phyloP scores from a whole-genome alignment of 2,797 vertebrate species.

The Macropus fuliginosus region DNA sequence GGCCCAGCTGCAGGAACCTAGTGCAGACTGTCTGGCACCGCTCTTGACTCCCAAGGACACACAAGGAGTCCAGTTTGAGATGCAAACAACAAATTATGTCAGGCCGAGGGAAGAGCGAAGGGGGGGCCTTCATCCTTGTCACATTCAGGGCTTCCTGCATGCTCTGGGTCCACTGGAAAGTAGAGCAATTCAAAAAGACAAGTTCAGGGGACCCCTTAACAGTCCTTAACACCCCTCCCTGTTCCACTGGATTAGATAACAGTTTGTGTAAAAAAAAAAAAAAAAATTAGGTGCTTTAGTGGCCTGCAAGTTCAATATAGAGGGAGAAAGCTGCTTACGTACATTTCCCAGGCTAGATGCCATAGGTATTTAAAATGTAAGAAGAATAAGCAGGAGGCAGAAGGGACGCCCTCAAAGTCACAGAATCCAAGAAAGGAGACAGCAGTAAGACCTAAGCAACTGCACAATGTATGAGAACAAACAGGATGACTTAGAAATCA shows the following conservation, averaged over 20 bases:
- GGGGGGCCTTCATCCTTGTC: background rate
- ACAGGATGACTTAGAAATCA: background rate
- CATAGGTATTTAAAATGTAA: background rate
- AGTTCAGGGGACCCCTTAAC: background rate
- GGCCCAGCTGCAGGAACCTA: background rate
- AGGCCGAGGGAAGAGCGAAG: rapidly evolving
- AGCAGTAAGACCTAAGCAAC: background rate
- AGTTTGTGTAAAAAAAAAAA: background rate
- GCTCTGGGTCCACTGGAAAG: background rate
- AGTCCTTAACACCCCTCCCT: background rate
- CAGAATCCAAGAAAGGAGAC: background rate
- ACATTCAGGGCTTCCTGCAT: background rate
- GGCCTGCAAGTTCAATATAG: background rate
- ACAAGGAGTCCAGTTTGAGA: background rate
- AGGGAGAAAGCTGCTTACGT: background rate
- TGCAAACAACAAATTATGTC: background rate
- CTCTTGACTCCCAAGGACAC: background rate
- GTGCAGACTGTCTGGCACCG: background rate
- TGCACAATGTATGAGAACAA: background rate
- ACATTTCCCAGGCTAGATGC: background rate
- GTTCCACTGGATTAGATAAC: background rate
- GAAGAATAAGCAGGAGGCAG: background rate
- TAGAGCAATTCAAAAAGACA: background rate
- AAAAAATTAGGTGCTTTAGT: background rate
- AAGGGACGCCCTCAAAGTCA: background rate